These are phyloP conservation scores for Struthidea cinerea DNA, from an alignment of 2,113 vertebrate genomes.

Conservation along the genomic window DNA sequence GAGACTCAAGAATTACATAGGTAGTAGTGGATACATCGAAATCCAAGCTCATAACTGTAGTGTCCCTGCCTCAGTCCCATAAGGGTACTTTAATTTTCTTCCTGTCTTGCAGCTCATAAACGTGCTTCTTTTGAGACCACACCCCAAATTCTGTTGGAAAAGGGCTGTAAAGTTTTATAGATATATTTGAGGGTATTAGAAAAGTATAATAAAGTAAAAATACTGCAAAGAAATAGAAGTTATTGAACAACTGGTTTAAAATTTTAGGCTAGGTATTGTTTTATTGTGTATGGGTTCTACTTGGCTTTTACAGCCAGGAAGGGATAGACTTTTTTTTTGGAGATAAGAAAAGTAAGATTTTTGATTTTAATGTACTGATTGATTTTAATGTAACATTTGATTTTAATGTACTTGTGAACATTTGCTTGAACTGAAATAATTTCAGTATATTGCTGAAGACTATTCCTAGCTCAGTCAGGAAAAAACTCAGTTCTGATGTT, in stretches of 20 bases:
- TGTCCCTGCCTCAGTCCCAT: conserved; percentile 30
- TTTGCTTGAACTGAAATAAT: not conserved
- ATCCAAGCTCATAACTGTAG: not conserved
- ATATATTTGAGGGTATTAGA: conserved; percentile 63
- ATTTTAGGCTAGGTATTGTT: conserved; percentile 43
- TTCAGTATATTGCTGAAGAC: not conserved
- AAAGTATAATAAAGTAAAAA: conserved; percentile 69
- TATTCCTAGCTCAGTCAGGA: not conserved
- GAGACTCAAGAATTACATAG: not conserved
- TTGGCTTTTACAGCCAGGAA: conserved; percentile 20
- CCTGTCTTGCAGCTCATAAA: conserved; percentile 68
- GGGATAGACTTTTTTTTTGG: not conserved
- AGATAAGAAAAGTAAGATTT: conserved; percentile 4
- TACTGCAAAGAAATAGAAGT: conserved; percentile 63
- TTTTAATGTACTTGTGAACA: not conserved
- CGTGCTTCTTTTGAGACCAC: conserved; percentile 67
- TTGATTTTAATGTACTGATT: not conserved
- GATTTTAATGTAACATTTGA: not conserved
- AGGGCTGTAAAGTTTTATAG: conserved; percentile 72
- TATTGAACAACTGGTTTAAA: conserved; percentile 68
- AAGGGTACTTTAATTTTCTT: conserved; percentile 69
- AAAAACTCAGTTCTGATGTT: not conserved
- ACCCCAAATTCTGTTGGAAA: conserved; percentile 66
- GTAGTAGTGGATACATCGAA: conserved; percentile 12
- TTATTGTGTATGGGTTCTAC: conserved; percentile 12